Base-by-base conservation (phyloP, 2,888 invertebrate genomes). In the Rhamnusium bicolor region DNA sequence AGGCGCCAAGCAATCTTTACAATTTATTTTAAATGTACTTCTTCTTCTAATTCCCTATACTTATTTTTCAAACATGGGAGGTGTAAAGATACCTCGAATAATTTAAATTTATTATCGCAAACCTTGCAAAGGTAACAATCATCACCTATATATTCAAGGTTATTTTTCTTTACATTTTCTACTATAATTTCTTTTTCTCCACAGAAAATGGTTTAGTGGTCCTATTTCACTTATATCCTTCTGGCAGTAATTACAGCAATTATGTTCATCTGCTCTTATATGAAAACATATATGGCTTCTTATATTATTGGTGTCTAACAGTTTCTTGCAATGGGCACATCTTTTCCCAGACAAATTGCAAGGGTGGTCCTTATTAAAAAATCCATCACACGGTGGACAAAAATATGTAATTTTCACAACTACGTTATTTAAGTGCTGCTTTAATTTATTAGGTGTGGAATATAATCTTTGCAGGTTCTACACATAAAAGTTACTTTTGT, bases 231-330 rank as follows among this genome's bases (percentile, higher is more conserved):
- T 32, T 5, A 32, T 58, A 10, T 58, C 58, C 8, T 8, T 10
- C 14, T 24, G 12, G 24, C 54, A 54, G 24, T 54, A 54, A n/a
- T 24, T 54, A n/a, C 54, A 54, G 24, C 12, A 6, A 12, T 60
- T 1, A 12, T n/a, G n/a, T n/a, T n/a, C n/a, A n/a, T n/a, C n/a
- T n/a, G 61, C 27, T 6, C 46, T 46, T 29, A 47, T 12, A 21
- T 73, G 73, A 47, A 70, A 73, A 29, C 73, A 73, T 5, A 66
- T n/a, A 49, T 73, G 73, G 14, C 58, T 21, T 51, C 53, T 8
- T n/a, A n/a, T 19, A n/a, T 65, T 65, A 10, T 27, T 14, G 8
- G 6, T 16, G 1, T 29, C 32, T 53, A 65, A 14, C 51, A 65
- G 18, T 24, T 29, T 7, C 16, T 53, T 65, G 12, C 73, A 73